These are phyloP conservation scores for Hydraecia micacea DNA, from an alignment of 2,888 invertebrate genomes.

Conservation along the genomic window DNA sequence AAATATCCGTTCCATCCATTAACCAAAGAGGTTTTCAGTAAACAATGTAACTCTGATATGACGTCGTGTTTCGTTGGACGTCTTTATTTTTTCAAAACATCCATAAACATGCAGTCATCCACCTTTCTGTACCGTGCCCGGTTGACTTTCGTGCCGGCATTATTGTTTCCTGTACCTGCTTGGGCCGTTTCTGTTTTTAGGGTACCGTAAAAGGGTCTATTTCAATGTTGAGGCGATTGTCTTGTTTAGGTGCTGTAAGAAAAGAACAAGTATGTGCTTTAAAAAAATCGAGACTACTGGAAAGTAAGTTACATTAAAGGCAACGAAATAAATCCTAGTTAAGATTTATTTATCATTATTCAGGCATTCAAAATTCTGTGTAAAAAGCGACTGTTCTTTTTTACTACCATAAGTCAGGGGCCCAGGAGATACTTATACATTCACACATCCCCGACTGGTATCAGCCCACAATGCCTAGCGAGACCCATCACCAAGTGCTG, in stretches of 20 bases:
- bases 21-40: slow-evolving; percentile 60
- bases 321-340: too few species aligned
- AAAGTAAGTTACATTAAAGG: too few species aligned
- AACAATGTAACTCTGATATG: slow-evolving; percentile 57
- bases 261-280: background rate
- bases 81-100: slow-evolving; percentile 54
- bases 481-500: too few species aligned
- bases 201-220: slow-evolving; percentile 15
- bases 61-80: slow-evolving; percentile 45
- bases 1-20: slow-evolving; percentile 60
- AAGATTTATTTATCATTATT: too few species aligned
- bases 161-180: slow-evolving; percentile 66
- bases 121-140: slow-evolving; percentile 51
- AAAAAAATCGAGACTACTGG: too few species aligned
- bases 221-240: background rate
- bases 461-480: too few species aligned
- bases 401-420: too few species aligned
- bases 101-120: slow-evolving; percentile 59
- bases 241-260: background rate
- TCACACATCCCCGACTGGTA: too few species aligned
- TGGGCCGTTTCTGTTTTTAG: slow-evolving; percentile 19
- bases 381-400: too few species aligned
- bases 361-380: too few species aligned
- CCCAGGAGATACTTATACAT: too few species aligned
- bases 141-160: slow-evolving; percentile 62